phyloP scores from a whole-genome alignment of 2,113 vertebrate genomes.

The Oophaga pumilio region DNA sequence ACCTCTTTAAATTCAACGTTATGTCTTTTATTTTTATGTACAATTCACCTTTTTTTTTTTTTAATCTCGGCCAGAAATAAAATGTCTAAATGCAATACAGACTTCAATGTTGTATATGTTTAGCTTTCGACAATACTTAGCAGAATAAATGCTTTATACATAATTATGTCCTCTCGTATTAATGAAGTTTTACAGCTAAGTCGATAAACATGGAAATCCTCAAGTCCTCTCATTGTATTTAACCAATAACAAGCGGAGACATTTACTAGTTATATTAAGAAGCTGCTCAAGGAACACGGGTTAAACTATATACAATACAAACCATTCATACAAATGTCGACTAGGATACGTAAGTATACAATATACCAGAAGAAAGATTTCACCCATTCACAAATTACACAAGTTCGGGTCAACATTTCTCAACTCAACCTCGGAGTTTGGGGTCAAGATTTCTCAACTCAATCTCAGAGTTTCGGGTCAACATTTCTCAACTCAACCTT shows the following conservation, averaged over 20 bases:
- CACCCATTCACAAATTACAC: conserved; percentile 82
- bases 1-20: conserved; percentile 79
- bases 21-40: conserved; percentile 91
- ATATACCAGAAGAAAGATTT: conserved; percentile 90
- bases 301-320: conserved; percentile 99
- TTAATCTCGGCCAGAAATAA: conserved; percentile 81
- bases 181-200: conserved; percentile 92
- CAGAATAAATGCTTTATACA: conserved; percentile 94
- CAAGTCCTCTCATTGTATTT: conserved; percentile 80
- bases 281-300: conserved; percentile 87
- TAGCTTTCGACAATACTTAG: conserved; percentile 82
- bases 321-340: conserved; percentile 98
- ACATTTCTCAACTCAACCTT: not conserved
- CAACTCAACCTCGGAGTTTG: not conserved
- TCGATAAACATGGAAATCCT: conserved; percentile 83
- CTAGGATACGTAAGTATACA: conserved; percentile 97
- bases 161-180: conserved; percentile 80
- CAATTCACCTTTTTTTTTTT: conserved; percentile 72
- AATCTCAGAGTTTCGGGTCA: too few species aligned
- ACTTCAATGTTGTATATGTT: conserved; percentile 89
- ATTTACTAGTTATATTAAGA: conserved; percentile 91
- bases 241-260: conserved; percentile 96
- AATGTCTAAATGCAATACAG: conserved; percentile 91
- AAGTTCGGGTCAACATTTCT: conserved; percentile 52
- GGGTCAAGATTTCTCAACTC: too few species aligned